Percentiles rank a stretch among this genome's conserved stretches.
These are phyloP conservation scores for Gallinago jamesoni DNA, from an alignment of 2,113 vertebrate species.

Conservation along the genomic window DNA sequence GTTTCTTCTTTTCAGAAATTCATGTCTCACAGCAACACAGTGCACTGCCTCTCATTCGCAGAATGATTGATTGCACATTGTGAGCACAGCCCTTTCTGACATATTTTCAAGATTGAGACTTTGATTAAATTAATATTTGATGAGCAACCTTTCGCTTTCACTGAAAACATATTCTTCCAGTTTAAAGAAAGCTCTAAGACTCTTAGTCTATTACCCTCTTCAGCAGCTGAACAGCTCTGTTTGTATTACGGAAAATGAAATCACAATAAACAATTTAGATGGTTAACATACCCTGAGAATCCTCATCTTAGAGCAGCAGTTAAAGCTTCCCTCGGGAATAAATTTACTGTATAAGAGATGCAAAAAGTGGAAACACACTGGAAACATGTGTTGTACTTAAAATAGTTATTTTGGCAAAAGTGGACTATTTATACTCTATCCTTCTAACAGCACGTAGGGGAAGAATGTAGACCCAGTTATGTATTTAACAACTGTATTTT, in stretches of 20 bases:
- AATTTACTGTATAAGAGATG: neutral
- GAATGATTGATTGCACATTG: neutral
- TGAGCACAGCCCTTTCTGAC: neutral
- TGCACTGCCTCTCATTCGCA: neutral
- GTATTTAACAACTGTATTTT: neutral
- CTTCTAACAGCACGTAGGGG: neutral
- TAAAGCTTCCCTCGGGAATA: neutral
- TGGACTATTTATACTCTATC: neutral
- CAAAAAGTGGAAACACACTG: neutral
- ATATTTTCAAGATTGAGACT: neutral
- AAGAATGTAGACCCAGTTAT: neutral
- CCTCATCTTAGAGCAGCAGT: neutral
- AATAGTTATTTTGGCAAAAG: neutral
- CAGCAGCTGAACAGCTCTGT: neutral
- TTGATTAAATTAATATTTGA: neutral
- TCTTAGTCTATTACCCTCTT: neutral
- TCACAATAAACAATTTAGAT: neutral
- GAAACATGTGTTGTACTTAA: neutral
- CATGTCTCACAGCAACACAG: neutral
- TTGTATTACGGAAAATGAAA: neutral
- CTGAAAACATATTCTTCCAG: neutral
- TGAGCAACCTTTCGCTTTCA: neutral
- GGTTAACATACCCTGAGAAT: neutral
- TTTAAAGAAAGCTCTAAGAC: neutral
- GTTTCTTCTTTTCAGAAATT: neutral